phyloP scores from a whole-genome alignment of 1,140 invertebrate genomes.

The Anadara kagoshimensis region DNA sequence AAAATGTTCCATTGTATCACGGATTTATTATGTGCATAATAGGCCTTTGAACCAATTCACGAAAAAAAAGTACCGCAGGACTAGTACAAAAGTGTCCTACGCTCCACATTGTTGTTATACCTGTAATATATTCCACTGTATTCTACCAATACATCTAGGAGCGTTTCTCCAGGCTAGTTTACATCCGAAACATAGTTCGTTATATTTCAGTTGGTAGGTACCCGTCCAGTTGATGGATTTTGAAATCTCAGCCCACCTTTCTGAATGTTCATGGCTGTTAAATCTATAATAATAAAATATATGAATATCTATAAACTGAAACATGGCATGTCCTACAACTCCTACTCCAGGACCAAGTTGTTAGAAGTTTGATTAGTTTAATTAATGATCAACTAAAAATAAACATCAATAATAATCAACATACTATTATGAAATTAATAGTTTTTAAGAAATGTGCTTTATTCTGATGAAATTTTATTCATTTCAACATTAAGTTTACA shows the following conservation, averaged over 20 bases:
- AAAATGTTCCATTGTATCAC: too few species aligned
- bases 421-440: too few species aligned
- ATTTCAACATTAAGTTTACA: too few species aligned
- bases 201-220: slow-evolving; percentile 91
- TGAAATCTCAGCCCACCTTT: slow-evolving; percentile 16
- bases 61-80: not conserved
- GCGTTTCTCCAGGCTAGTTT: slow-evolving; percentile 95
- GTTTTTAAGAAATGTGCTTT: too few species aligned
- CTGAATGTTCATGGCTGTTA: slow-evolving; percentile 1
- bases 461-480: too few species aligned
- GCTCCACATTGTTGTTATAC: slow-evolving; percentile 74
- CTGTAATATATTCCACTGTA: slow-evolving; percentile 96
- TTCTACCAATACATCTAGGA: slow-evolving; percentile 91
- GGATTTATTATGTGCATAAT: not conserved
- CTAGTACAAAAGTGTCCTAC: not conserved
- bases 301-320: too few species aligned
- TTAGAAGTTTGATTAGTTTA: too few species aligned
- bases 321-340: too few species aligned
- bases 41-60: not conserved
- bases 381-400: too few species aligned
- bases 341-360: too few species aligned
- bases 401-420: too few species aligned
- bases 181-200: slow-evolving; percentile 90
- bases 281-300: too few species aligned
- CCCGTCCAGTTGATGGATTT: slow-evolving; percentile 75